phyloP scores from a whole-genome alignment of 2,797 vertebrate genomes.

The Chiroxiphia lanceolata region DNA sequence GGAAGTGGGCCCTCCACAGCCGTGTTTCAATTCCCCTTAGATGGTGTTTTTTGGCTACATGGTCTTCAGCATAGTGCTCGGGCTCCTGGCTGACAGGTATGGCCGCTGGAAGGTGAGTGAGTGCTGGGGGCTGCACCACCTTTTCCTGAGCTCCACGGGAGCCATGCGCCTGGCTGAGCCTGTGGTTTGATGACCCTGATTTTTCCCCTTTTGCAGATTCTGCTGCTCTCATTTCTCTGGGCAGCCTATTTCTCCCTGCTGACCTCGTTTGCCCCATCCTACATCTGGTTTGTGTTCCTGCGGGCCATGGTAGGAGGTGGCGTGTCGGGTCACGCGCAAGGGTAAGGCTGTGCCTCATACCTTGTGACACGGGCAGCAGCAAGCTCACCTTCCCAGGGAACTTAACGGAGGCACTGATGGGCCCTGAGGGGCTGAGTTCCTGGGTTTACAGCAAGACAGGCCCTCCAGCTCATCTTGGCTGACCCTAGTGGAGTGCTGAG shows the following conservation, averaged over 20 bases:
- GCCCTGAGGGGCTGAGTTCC: not conserved
- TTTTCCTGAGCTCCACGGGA: accelerated
- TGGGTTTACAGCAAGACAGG: not conserved
- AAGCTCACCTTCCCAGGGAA: accelerated
- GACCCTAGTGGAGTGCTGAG: accelerated
- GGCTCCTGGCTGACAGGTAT: slow-evolving; percentile 87
- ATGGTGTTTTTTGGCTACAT: slow-evolving; percentile 98
- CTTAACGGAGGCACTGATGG: accelerated
- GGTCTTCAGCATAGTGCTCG: slow-evolving; percentile 86
- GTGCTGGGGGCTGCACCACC: accelerated
- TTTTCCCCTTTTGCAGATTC: slow-evolving; percentile 77
- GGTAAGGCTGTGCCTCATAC: slow-evolving; percentile 71
- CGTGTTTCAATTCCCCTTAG: slow-evolving; percentile 63
- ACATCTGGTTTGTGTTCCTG: slow-evolving; percentile 93
- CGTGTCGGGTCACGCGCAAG: slow-evolving; percentile 88
- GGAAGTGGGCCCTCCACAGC: not conserved
- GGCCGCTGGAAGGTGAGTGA: slow-evolving; percentile 91
- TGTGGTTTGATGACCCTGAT: not conserved
- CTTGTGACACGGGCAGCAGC: accelerated
- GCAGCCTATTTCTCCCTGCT: slow-evolving; percentile 92
- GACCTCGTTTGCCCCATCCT: slow-evolving; percentile 90
- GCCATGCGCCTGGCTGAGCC: not conserved
- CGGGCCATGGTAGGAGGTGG: slow-evolving; percentile 92
- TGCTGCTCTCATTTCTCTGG: slow-evolving; percentile 89
- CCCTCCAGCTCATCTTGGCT: not conserved